Evolutionary conservation across 2,113 vertebrate genomes (phyloP), one percentile per base, ranked within the genome.

Genomic region (Pterophyllum scalare): DNA sequence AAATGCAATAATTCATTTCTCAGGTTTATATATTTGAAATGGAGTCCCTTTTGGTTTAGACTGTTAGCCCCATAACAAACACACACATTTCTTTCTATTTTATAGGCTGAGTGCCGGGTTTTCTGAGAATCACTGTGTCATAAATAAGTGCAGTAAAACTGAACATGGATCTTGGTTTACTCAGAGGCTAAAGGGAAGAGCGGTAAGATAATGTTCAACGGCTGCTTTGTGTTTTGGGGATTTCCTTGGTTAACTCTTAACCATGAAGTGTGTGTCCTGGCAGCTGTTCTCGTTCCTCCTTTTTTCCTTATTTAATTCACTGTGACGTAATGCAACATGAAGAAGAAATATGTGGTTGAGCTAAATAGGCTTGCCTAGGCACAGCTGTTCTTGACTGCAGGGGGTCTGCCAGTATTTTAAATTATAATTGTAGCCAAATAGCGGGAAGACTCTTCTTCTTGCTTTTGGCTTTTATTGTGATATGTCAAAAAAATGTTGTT

Each of bases 321-420:
- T 52, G 79, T 14, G 46, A 82, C 64, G 75, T 64, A 52, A 84
- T 43, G 31, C 28, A 67, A 84, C 79, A 83, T 2, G 54, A 85
- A 86, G 65, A 89, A 82, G 86, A 85, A 90, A 85, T 67, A 83
- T 59, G 83, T 87, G 75, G 80, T 57, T 14, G 22, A 80, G 77
- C 60, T 85, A 64, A 86, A 92, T 19, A 64, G 79, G 75, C 86
- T 77, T 2, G 1, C 35, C 19, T 61, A 79, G 84, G 65, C 87
- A 86, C 87, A 90, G 84, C 85, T 91, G 88, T 65, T 74, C 84
- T 77, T 77, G 86, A 75, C 90, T 75, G 64, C 64, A 22, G 87
- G 89, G 33, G 75, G 81, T 78, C 82, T 28, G 22, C 54, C 60
- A 67, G 77, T 58, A 28, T 82, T 89, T 84, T 84, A 88, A 85